Conservation (phyloP, 2,888 invertebrate genomes). For the Arge pagana region DNA sequence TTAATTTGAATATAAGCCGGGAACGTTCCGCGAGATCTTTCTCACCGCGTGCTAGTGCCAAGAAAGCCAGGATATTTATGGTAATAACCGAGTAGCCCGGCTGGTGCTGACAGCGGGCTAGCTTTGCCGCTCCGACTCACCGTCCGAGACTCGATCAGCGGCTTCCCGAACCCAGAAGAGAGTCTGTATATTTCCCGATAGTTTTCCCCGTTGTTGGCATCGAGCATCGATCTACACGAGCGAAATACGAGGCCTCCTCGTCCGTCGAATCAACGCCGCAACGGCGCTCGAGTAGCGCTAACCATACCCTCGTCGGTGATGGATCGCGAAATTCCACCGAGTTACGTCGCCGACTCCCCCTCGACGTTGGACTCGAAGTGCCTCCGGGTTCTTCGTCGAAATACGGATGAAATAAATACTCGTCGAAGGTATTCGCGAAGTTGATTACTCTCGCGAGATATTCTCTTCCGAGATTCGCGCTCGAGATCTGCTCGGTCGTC, state of each 20-base stretch:
- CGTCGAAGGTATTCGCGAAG: slow-evolving; percentile 1
- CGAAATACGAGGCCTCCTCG: too few species aligned
- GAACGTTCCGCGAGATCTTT: slow-evolving; percentile 22
- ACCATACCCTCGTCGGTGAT: too few species aligned
- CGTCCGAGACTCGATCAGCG: not conserved
- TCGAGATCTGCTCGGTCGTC: slow-evolving; percentile 9
- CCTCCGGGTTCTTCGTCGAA: not conserved
- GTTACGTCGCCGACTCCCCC: too few species aligned
- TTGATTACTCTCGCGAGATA: slow-evolving; percentile 10
- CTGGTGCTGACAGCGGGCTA: slow-evolving; percentile 18
- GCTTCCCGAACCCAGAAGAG: slow-evolving; percentile 12
- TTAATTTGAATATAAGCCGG: slow-evolving; percentile 19
- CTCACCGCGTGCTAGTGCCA: slow-evolving; percentile 20
- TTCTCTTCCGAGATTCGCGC: slow-evolving; percentile 9
- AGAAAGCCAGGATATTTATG: slow-evolving; percentile 22
- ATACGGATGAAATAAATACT: not conserved
- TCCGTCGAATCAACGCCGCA: too few species aligned
- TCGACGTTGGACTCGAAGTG: too few species aligned
- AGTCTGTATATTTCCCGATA: too few species aligned
- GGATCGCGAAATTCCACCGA: too few species aligned
- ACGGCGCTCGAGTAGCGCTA: too few species aligned
- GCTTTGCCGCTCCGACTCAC: slow-evolving; percentile 10
- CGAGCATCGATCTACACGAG: slow-evolving; percentile 14
- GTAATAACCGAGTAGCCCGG: slow-evolving; percentile 21
- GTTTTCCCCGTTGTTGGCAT: too few species aligned